Evolutionary conservation across 2,113 vertebrate species (phyloP), one percentile per base, ranked within the genome.

Genomic region (Barnardius zonarius): DNA sequence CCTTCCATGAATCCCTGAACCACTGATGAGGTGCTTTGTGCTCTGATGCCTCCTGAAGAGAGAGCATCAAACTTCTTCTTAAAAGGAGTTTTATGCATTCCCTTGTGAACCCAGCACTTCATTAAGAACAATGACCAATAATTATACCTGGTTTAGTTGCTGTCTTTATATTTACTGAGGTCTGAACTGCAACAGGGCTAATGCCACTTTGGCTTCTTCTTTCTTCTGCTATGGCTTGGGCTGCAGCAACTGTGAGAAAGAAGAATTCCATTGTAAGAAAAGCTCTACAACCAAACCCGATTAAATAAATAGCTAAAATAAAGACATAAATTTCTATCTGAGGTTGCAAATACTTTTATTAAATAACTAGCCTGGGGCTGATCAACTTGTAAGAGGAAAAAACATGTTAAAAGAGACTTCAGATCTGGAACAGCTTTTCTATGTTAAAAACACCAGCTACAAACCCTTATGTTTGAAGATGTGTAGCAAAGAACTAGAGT

Each of bases 181-280:
- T 77, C 6, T 96, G 96, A 69, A 97, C 61, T 67, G 95, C 75
- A 78, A 97, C 72, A 57, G 98, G 97, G 95, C 97, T 98, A 95
- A 96, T 79, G 16, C 97, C 98, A 72, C 97, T 87, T 92, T 98
- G 98, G 96, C 96, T 98, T 88, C 98, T 98, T 93, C 98, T 98
- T 97, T 99, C 99, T 86, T 99, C 98, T 27, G 98, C 99, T 94
- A 99, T 98, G 31, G 98, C 99, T 83, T 99, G 98, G 68, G 99
- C 99, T 73, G 98, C 98, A 97, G 99, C 99, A 98, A 98, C 99
- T 99, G 95, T 59, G 69, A 95, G 70, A 87, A 93, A 96, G 37
- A 87, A 80, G 13, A 10, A 62, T 55, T 85, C 17, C 59, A 52
- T 2, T 27, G 72, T 78, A 84, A 92, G 23, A 86, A 64, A 74